Conservation (phyloP, 1,140 invertebrate genomes). For the Lamellibrachia luymesi region DNA sequence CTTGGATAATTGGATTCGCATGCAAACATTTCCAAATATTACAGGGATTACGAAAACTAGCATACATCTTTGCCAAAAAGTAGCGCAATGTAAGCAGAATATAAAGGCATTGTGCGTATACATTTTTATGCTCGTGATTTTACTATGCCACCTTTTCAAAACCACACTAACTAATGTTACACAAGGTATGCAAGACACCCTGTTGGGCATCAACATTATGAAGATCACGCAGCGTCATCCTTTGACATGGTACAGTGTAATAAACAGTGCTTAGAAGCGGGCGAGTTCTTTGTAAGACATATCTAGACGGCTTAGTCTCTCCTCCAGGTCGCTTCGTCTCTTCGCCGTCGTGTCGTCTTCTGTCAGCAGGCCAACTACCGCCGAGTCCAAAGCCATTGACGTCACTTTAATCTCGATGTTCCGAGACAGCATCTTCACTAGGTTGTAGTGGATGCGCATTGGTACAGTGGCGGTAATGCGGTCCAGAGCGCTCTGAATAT, state of each 20-base stretch:
- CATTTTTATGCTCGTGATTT: neutral
- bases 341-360: conserved; percentile 92
- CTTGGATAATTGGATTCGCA: too few species aligned
- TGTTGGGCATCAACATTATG: neutral
- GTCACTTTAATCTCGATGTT: neutral
- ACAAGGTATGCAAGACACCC: neutral
- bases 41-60: too few species aligned
- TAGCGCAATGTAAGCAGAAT: too few species aligned
- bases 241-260: neutral
- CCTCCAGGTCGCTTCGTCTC: conserved; percentile 35
- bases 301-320: conserved; percentile 53
- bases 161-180: neutral
- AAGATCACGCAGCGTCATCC: too few species aligned
- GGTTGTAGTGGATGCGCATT: conserved; percentile 17
- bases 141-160: neutral
- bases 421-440: conserved; percentile 26
- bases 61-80: too few species aligned
- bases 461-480: conserved; percentile 5
- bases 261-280: conserved; percentile 56
- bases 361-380: conserved; percentile 71
- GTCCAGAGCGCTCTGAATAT: conserved; percentile 12
- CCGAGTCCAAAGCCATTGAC: neutral
- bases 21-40: too few species aligned
- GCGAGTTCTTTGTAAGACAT: conserved; percentile 70
- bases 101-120: neutral